Evolutionary conservation across 64 coral and sea anemone genomes (phyloP), one percentile per base, ranked within the genome.

Genomic region (Dendrophyllia cribrosa): DNA sequence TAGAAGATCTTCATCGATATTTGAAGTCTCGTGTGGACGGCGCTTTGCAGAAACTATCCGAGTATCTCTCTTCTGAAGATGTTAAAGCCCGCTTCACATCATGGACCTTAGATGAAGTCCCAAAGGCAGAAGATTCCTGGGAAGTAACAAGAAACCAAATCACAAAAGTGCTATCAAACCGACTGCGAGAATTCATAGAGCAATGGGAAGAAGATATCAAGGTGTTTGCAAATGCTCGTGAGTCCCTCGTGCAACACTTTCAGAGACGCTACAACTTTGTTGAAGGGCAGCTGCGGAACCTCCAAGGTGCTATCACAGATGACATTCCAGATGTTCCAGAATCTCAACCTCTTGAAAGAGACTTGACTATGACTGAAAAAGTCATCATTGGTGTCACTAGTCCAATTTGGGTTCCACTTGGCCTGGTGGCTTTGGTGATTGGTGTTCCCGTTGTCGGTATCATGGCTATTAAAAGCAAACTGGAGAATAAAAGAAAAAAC

Each of bases 191-290:
- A 5, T 44, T 68, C 62, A 86, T 86, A 10, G 66, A 86, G 50
- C 16, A 86, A 9, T 86, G 82, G 82, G 82, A 86, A 86, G 82
- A 86, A 52, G 51, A 69, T 22, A 53, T 69, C 44, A 11, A 86
- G 9, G 82, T 86, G 58, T 69, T 86, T 51, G 13, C 61, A 48
- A 17, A 86, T 19, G 19, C 63, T 69, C 82, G 82, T 2, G 63
- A 51, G 9, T 86, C 59, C 8, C 43, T 86, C 11, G 3, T 68
- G 23, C 44, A 63, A 6, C 22, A 50, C 82, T 67, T 51, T 52
- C 17, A 68, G 61, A 9, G 48, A 22, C 7, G 25, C 21, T 86
- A 68, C 82, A 86, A 68, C 25, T 14, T 69, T 52, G 44, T 86
- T 51, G 34, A 50, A 53, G 63, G 22, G 20, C 9, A 69, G 25